Evolutionary conservation across 2,888 invertebrate genomes (phyloP).

Genomic region (Agriopis marginaria): DNA sequence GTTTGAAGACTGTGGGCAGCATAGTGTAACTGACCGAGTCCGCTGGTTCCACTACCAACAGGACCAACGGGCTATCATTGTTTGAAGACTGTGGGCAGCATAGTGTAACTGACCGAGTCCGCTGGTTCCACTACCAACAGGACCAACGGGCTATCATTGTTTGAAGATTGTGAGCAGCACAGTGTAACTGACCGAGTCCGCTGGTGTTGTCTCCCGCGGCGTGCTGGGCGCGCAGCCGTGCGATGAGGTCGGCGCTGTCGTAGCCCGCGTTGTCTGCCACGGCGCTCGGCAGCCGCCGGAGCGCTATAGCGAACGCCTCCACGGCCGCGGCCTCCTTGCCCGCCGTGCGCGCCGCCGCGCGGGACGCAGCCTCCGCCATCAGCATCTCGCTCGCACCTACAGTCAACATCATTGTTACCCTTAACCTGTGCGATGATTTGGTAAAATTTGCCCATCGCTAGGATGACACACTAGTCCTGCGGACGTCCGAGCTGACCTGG

Average conservation of each 20-base stretch:
- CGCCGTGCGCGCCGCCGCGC: constrained; percentile 93
- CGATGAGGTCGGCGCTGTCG: constrained; percentile 97
- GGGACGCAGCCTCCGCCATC: constrained; percentile 97
- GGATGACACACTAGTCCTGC: too few relatives aligned
- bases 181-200: constrained; percentile 89
- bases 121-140: too few relatives aligned
- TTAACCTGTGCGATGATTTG: too few relatives aligned
- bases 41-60: too few relatives aligned
- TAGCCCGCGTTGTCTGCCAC: constrained; percentile 99
- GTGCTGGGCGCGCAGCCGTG: constrained; percentile 96
- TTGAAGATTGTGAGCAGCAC: not conserved
- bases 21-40: too few relatives aligned
- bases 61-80: too few relatives aligned
- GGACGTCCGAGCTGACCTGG: too few relatives aligned
- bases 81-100: too few relatives aligned
- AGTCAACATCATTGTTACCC: not conserved
- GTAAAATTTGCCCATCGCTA: too few relatives aligned
- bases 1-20: too few relatives aligned
- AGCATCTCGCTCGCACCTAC: constrained; percentile 96
- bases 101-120: too few relatives aligned
- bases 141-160: too few relatives aligned
- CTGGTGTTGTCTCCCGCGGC: constrained; percentile 91
- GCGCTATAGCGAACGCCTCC: constrained; percentile 96
- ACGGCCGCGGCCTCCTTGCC: constrained; percentile 99
- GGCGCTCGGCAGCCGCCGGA: constrained; percentile 96